Base-by-base conservation (phyloP, 2,113 vertebrate genomes). In the Prietella phreatophila region DNA sequence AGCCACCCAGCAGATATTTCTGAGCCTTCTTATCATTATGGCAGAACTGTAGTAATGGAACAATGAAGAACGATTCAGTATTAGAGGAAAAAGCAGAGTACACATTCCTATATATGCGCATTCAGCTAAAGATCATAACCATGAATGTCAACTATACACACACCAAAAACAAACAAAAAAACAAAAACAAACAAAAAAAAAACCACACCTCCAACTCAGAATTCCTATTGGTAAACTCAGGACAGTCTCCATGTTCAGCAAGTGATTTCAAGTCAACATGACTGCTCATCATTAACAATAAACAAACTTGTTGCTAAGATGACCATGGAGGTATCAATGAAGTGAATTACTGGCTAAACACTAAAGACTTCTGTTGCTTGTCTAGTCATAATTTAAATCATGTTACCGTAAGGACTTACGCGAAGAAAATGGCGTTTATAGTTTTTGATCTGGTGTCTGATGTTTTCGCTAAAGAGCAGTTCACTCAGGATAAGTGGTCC, bases 1-100 rank as follows among this genome's bases (percentile, higher is more conserved):
- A 96, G 2, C 98, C 98, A 82, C 98, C 97, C 90, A 99, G 92
- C 84, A 99, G 96, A 90, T 99, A 99, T 92, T 97, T 96, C 91
- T 99, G 98, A 91, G 98, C 98, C 88, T 98, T 99, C 92, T 99
- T 99, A 93, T 99, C 99, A 93, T 98, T 98, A 94, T 98, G 96
- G 94, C 98, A 99, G 93, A 99, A 99, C 98, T 99, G 90, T 20
- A 33, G 33, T 42, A 11, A 10, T 11, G 61, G 71, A 76, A 25
- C 4, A 60, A 50, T 60, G 27, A 2, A 58, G 15, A 79, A 55
- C 50, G n/a, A 55, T 30, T n/a, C 5, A n/a, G 47, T 22, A 78
- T 78, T 8, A 53, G 25, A 14, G 9, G 11, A 13, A 10, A 55
- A 50, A 10, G 9, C 11, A 0, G 10, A 13, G 4, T 17, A n/a